These are phyloP conservation scores for Aptenodytes forsteri DNA, from an alignment of 2,113 vertebrate genomes.

Conservation along the genomic window DNA sequence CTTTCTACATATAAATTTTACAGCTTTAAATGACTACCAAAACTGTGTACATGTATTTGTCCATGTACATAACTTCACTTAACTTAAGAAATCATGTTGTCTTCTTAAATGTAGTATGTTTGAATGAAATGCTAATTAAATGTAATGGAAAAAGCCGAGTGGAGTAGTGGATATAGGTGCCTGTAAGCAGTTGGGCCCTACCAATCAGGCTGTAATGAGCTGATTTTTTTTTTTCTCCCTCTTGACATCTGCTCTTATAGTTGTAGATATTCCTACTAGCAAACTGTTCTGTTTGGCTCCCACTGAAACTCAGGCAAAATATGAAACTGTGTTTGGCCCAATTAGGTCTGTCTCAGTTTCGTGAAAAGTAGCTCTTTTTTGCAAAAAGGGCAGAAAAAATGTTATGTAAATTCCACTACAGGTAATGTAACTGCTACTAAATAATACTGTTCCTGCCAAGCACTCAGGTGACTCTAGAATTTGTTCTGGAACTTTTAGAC, in stretches of 20 bases:
- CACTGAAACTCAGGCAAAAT: background rate
- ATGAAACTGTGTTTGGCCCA: background rate
- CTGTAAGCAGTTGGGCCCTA: background rate
- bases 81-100: background rate
- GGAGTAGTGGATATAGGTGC: background rate
- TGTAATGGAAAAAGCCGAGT: background rate
- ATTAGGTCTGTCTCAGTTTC: background rate
- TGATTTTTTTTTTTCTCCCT: background rate
- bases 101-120: background rate
- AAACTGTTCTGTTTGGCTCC: background rate
- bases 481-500: background rate
- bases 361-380: background rate
- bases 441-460: conserved; percentile 12
- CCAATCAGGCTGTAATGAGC: background rate
- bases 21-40: conserved; percentile 61
- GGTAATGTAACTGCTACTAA: background rate
- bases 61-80: background rate
- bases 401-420: background rate
- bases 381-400: background rate
- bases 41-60: background rate
- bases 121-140: background rate
- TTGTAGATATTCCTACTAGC: background rate
- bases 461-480: conserved; percentile 32
- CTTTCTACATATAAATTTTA: background rate
- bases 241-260: background rate